Conservation (phyloP, 2,113 vertebrate genomes). For the Felis catus region DNA sequence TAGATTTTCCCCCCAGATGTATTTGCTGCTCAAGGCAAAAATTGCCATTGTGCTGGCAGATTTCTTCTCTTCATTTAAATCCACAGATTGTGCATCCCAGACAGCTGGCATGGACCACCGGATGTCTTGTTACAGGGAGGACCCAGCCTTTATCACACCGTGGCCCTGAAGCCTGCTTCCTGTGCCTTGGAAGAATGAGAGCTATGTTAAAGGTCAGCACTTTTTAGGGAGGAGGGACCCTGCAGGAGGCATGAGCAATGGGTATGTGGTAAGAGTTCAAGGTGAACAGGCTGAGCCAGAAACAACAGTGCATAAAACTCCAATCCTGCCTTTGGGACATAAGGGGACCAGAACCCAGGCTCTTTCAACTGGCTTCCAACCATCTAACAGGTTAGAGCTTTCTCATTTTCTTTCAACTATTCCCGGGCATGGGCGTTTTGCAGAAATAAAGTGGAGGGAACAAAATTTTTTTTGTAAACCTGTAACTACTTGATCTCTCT, state of each 20-base stretch:
- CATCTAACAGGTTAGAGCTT: background rate
- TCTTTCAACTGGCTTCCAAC: background rate
- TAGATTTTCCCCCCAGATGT: too few species aligned
- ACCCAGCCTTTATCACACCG: background rate
- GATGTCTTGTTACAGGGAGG: background rate
- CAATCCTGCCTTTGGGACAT: background rate
- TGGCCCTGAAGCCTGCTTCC: constrained; percentile 12
- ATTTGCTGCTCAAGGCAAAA: background rate
- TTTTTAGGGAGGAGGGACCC: background rate
- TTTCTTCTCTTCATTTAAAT: background rate
- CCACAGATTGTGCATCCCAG: background rate
- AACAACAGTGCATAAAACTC: background rate
- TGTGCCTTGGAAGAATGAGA: background rate
- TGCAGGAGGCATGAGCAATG: background rate
- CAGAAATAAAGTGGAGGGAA: background rate
- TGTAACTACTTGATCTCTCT: background rate
- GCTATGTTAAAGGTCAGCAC: background rate
- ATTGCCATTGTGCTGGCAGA: background rate
- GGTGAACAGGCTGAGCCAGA: background rate
- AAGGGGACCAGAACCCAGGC: background rate
- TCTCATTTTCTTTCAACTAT: background rate
- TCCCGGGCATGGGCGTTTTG: background rate
- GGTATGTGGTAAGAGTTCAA: background rate
- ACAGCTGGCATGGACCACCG: background rate
- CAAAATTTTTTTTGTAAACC: background rate